Conservation (phyloP, 2,113 vertebrate genomes). For the Melozone crissalis region DNA sequence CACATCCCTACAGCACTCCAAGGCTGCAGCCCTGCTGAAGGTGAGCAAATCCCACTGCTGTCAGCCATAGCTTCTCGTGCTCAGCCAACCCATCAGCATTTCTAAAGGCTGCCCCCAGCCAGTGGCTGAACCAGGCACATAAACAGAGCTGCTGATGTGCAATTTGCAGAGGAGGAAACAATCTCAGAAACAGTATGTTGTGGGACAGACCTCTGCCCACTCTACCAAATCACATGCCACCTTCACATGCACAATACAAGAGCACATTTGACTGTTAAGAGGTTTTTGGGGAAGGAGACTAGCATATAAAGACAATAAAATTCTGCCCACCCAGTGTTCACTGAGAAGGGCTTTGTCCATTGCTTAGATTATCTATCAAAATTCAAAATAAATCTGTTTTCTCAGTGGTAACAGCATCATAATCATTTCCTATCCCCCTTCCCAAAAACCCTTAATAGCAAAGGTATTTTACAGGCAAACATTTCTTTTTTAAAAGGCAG, state of each 20-base stretch:
- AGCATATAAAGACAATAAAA: not conserved
- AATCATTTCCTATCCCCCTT: not conserved
- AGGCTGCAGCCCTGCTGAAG: not conserved
- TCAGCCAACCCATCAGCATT: not conserved
- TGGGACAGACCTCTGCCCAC: not conserved
- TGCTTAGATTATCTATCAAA: not conserved
- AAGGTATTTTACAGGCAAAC: conserved; percentile 50
- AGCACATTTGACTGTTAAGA: not conserved
- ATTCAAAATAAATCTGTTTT: not conserved
- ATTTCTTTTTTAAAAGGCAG: conserved; percentile 30
- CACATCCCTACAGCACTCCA: not conserved
- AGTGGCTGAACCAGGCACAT: not conserved
- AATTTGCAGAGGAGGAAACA: not conserved
- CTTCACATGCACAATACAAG: not conserved
- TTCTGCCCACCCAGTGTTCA: not conserved
- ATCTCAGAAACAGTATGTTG: not conserved
- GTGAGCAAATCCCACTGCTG: not conserved
- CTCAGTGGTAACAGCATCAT: not conserved
- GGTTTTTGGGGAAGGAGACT: not conserved
- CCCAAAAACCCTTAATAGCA: conserved; percentile 19
- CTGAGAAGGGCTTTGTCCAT: not conserved
- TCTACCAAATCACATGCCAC: conserved; percentile 3
- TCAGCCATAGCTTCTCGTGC: not conserved
- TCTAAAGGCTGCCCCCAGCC: not conserved
- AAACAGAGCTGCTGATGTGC: not conserved